Conservation (phyloP, 2,113 vertebrate species). For the Pterocles orientalis region DNA sequence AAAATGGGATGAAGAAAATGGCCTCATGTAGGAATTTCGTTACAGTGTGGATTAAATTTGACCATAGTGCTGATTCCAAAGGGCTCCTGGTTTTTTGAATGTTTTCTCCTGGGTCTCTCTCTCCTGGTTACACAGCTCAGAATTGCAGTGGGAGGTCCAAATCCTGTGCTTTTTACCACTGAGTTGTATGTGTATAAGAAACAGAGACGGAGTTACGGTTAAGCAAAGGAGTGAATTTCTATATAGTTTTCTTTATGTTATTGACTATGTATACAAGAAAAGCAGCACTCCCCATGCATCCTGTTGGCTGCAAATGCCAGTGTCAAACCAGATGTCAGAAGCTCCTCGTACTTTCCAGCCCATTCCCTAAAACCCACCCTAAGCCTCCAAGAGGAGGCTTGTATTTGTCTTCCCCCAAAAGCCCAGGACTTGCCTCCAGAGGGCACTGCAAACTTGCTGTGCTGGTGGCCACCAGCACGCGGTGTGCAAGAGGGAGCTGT, state of each 20-base stretch:
- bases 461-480: not conserved
- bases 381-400: not conserved
- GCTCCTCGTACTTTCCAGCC: rapidly evolving
- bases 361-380: not conserved
- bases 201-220: not conserved
- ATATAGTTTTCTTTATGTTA: not conserved
- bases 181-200: not conserved
- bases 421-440: slow-evolving; percentile 27
- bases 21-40: not conserved
- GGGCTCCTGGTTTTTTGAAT: not conserved
- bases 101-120: not conserved
- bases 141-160: not conserved
- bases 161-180: not conserved
- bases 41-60: not conserved
- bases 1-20: not conserved
- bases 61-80: not conserved
- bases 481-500: not conserved
- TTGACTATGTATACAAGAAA: not conserved
- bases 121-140: not conserved
- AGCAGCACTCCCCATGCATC: not conserved
- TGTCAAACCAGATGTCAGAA: not conserved
- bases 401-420: not conserved
- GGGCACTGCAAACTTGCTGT: slow-evolving; percentile 63
- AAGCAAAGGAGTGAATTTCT: not conserved
- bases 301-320: not conserved